Conservation (phyloP, 2,797 vertebrate genomes). For the Pipistrellus pipistrellus region DNA sequence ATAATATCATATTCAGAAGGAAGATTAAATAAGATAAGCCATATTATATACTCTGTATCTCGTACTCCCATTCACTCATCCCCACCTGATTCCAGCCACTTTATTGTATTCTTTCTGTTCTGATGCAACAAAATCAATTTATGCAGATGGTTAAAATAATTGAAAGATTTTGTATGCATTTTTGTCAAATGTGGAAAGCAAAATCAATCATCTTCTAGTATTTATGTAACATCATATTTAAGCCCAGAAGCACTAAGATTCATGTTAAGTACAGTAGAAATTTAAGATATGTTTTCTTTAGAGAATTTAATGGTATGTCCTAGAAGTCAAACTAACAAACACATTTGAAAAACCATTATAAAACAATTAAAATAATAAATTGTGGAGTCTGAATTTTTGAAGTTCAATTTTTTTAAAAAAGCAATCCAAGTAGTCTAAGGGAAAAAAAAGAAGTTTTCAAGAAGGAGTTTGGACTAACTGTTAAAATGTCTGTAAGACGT, state of each 20-base stretch:
- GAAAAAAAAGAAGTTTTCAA: background rate
- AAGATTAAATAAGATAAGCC: background rate
- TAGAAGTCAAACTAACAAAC: background rate
- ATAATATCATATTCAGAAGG: background rate
- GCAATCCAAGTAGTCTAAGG: background rate
- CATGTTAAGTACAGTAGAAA: background rate
- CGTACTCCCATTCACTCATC: background rate
- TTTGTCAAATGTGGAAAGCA: constrained; percentile 28
- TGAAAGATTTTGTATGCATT: background rate
- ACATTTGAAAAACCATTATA: background rate
- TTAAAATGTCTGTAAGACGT: background rate
- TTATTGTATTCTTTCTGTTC: background rate
- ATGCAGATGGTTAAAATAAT: background rate
- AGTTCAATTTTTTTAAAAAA: background rate
- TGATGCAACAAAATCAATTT: background rate
- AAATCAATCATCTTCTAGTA: constrained; percentile 4
- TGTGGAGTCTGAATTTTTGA: background rate
- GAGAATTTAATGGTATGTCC: background rate
- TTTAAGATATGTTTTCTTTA: background rate
- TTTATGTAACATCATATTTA: background rate
- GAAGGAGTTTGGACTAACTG: background rate
- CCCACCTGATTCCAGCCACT: background rate
- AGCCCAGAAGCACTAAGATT: background rate
- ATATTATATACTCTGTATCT: background rate
- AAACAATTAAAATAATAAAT: background rate